Percentiles rank a stretch among this genome's conserved stretches.
These are phyloP conservation scores for Hymenopus coronatus DNA, from an alignment of 2,888 invertebrate species.

Conservation along the genomic window DNA sequence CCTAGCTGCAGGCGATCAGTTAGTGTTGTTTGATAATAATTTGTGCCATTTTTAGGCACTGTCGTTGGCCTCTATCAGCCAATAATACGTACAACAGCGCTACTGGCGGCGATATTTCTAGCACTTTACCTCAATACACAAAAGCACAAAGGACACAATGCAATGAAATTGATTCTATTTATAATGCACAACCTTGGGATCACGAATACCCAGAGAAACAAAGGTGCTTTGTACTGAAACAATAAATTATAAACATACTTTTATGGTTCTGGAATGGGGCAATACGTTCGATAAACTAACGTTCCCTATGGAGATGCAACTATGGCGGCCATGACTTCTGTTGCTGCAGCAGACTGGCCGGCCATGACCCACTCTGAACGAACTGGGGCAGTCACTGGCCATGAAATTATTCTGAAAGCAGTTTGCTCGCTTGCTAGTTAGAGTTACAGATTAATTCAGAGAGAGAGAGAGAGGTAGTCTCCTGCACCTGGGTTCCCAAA, in stretches of 20 bases:
- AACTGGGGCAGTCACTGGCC: not conserved
- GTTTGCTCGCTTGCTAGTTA: not conserved
- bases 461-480: too few species aligned
- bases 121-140: not conserved
- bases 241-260: not conserved
- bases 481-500: not conserved
- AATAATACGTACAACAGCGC: not conserved
- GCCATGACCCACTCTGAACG: not conserved
- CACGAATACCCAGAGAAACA: not conserved
- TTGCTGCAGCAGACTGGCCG: not conserved
- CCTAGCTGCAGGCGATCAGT: not conserved
- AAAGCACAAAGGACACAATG: not conserved
- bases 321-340: not conserved
- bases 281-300: not conserved
- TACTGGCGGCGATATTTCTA: not conserved
- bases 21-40: not conserved
- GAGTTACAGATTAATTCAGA: not conserved
- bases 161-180: not conserved
- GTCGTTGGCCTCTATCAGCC: not conserved
- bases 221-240: not conserved
- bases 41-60: not conserved
- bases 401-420: not conserved
- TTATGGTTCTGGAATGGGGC: not conserved
- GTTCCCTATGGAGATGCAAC: not conserved
- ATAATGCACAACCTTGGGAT: not conserved